Base-by-base conservation (phyloP, 2,888 invertebrate genomes). In the Mactromeris polynyma region DNA sequence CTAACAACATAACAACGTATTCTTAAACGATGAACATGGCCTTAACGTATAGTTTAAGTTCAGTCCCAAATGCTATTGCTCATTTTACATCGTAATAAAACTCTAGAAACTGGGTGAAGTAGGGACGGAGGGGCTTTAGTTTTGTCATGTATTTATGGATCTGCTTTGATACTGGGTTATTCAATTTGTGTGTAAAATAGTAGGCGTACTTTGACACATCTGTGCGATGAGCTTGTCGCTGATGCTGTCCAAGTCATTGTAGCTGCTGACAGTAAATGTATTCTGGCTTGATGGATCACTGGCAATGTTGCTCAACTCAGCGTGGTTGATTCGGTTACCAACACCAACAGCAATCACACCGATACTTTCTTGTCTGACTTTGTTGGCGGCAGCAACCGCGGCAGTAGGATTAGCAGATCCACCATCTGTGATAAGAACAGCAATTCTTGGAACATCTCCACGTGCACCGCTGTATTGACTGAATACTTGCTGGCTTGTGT, bases 291-390 rank as follows among this genome's bases (percentile, higher is more conserved):
- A 91, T 17, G 93, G 93, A 9, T 85, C 87, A 64, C 91, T 92
- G 40, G 94, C 94, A 58, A 95, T 94, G 38, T 89, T 91, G 79
- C 90, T 91, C 82, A 95, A 84, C 81, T 95, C 94, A 14, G 85
- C 82, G 4, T 80, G 46, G 73, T 94, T 92, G 14, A 94, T 89
- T 4, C 91, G 86, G 26, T 80, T 88, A 11, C 95, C 95, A 42
- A 94, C 93, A 31, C 94, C 95, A 54, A 95, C 93, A 1, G 95
- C 86, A 73, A 93, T 89, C 19, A 94, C 33, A n/a, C 93, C 92
- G 40, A 94, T 92, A 42, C 93, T 92, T 31, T 93, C 88, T 31
- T 81, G 78, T 82, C 93, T 84, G 9, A 92, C 91, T 69, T 91
- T 89, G 64, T 93, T 90, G 3, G 94, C 93, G 73, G 93, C 92